These are phyloP conservation scores for Pogonocichla stellata DNA, from an alignment of 2,113 vertebrate genomes.

Conservation along the genomic window DNA sequence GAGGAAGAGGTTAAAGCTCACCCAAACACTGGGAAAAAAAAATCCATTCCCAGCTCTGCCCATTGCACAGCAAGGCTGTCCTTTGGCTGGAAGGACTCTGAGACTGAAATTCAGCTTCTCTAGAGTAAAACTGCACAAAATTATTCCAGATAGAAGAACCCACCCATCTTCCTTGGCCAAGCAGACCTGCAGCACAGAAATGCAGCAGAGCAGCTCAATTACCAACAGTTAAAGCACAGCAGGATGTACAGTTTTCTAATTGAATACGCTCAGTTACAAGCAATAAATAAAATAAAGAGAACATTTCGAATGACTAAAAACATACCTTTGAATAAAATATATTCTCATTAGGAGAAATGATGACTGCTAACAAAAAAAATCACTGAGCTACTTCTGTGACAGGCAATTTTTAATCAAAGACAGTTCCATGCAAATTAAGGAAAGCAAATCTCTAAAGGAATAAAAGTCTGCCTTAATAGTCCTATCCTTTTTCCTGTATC, in stretches of 20 bases:
- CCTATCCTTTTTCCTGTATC: background rate
- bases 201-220: background rate
- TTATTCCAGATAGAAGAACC: accelerated
- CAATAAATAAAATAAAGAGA: conserved; percentile 11
- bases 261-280: background rate
- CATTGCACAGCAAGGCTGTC: background rate
- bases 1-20: background rate
- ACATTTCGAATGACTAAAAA: background rate
- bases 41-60: background rate
- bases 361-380: background rate
- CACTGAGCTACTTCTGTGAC: background rate
- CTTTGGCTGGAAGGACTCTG: background rate
- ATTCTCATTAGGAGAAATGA: background rate
- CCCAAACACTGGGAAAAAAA: background rate
- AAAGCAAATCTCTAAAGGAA: background rate
- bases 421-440: background rate
- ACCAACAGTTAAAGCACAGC: background rate
- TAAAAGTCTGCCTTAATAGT: background rate
- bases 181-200: background rate
- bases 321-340: background rate
- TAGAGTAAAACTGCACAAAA: background rate
- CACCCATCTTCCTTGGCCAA: background rate
- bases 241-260: background rate
- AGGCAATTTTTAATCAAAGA: conserved; percentile 27
- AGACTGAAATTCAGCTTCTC: background rate